Conservation (phyloP, 23 tunicate species). For the Clavelina lepadiformis region DNA sequence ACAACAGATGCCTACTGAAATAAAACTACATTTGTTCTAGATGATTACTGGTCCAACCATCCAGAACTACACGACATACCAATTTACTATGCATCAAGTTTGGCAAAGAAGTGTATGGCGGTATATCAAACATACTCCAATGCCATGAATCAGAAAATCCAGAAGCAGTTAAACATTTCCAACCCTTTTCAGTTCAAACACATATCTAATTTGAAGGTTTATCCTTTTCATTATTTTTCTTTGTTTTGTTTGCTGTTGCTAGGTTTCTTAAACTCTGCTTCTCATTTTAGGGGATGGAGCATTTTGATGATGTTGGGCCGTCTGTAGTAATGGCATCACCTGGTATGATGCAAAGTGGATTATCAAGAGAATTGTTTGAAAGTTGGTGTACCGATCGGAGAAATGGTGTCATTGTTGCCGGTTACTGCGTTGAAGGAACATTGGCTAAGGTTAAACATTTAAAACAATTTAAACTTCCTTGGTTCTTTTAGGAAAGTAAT, state of each 20-base stretch:
- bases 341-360: constrained; percentile 96
- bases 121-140: constrained; percentile 97
- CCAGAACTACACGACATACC: constrained; percentile 96
- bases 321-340: constrained; percentile 98
- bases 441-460: constrained; percentile 96
- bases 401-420: constrained; percentile 90
- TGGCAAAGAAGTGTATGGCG: constrained; percentile 97
- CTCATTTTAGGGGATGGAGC: constrained; percentile 75
- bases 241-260: not conserved
- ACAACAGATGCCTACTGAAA: no score
- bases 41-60: constrained; percentile 93
- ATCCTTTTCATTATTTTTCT: not conserved
- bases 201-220: constrained; percentile 82
- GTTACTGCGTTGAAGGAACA: constrained; percentile 96
- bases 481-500: no score
- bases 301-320: constrained; percentile 95
- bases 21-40: constrained; percentile 41
- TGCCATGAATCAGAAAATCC: constrained; percentile 93
- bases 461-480: no score
- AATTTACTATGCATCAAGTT: constrained; percentile 89
- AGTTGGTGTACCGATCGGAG: constrained; percentile 74
- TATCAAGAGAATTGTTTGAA: constrained; percentile 89
- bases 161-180: constrained; percentile 65
- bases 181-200: constrained; percentile 97
- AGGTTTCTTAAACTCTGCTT: not conserved